A percentile compares a stretch with the other conserved stretches of the same genome.
phyloP scores from a whole-genome alignment of 1,140 invertebrate genomes.

The Lysiphlebus fabarum region DNA sequence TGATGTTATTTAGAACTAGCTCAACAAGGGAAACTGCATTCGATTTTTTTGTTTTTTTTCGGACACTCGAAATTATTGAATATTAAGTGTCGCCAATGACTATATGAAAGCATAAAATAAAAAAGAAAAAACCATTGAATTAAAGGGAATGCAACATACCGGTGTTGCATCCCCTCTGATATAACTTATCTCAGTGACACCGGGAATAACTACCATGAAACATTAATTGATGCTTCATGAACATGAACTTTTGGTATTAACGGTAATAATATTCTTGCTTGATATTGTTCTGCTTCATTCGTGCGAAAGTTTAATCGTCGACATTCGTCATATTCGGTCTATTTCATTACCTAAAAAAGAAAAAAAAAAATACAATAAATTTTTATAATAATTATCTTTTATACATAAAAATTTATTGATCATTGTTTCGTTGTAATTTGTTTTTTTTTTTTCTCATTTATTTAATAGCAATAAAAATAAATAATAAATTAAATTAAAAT shows the following conservation, averaged over 20 bases:
- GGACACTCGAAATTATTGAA: constrained; percentile 39
- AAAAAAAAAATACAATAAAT: too few species aligned
- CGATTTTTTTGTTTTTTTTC: not conserved
- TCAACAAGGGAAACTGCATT: constrained; percentile 8
- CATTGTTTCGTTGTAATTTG: not conserved
- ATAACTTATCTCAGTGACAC: constrained; percentile 20
- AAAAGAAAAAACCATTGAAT: not conserved
- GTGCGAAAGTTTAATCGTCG: constrained; percentile 12
- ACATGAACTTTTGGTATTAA: constrained; percentile 14
- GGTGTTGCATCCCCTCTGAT: constrained; percentile 13
- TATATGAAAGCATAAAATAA: not conserved
- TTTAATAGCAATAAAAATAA: not conserved
- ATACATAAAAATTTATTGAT: not conserved
- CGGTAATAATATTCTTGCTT: constrained; percentile 18
- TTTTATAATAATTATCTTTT: constrained; percentile 7
- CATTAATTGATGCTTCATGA: constrained; percentile 22
- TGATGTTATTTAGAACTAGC: constrained; percentile 15
- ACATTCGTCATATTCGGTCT: constrained; percentile 16
- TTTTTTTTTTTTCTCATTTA: not conserved
- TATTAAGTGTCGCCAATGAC: constrained; percentile 33
- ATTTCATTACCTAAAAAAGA: constrained; percentile 8
- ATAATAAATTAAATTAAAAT: constrained; percentile 10
- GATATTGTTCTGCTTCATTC: constrained; percentile 16
- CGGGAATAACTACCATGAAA: constrained; percentile 17
- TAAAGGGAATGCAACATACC: not conserved